Percentiles rank a stretch among this genome's conserved stretches.
These are phyloP conservation scores for Hyperoplus immaculatus DNA, from an alignment of 2,797 vertebrate genomes.

Conservation along the genomic window DNA sequence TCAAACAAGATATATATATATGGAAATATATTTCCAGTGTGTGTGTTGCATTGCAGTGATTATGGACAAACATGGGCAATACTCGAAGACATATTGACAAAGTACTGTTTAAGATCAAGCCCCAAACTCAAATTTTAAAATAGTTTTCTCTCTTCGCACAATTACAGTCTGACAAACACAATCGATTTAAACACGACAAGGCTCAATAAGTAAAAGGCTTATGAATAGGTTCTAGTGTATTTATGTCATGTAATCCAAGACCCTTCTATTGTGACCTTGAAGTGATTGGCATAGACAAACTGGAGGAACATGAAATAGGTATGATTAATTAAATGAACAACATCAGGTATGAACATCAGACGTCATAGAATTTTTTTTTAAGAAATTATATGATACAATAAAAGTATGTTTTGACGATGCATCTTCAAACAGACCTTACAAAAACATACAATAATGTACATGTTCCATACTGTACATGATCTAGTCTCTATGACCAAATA, in stretches of 20 bases:
- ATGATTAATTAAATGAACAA: not conserved
- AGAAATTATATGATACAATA: not conserved
- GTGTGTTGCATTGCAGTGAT: not conserved
- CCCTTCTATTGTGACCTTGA: not conserved
- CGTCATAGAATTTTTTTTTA: not conserved
- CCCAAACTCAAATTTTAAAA: not conserved
- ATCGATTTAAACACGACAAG: not conserved
- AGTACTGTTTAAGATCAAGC: not conserved
- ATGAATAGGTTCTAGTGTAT: not conserved
- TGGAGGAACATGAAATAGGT: not conserved
- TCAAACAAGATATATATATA: not conserved
- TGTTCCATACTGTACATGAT: not conserved
- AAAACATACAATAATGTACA: not conserved
- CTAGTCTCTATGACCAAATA: not conserved
- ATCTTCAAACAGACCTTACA: not conserved
- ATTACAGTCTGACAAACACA: not conserved
- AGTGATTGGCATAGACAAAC: not conserved
- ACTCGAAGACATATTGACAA: not conserved
- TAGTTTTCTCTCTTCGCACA: not conserved
- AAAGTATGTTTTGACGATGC: not conserved
- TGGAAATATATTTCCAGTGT: not conserved
- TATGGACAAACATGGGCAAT: not conserved
- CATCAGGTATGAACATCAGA: not conserved
- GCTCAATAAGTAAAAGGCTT: not conserved
- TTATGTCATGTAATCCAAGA: not conserved